phyloP scores from a whole-genome alignment of 2,113 vertebrate genomes.

The Sylvilagus bachmani region DNA sequence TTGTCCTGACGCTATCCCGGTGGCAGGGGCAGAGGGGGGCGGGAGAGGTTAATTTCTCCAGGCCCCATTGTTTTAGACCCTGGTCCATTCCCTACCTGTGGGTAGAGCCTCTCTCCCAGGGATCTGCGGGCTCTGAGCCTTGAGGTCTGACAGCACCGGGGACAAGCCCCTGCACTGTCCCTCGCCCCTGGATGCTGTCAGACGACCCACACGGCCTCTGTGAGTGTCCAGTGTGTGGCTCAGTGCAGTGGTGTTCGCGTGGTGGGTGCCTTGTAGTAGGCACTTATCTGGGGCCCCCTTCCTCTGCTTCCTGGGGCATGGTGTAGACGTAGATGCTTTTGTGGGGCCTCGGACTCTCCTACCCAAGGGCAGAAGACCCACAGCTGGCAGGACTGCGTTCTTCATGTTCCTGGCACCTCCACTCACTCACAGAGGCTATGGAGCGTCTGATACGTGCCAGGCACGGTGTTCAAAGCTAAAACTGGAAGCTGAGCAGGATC shows the following conservation, averaged over 20 bases:
- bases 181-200: accelerated
- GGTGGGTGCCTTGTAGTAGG: neutral
- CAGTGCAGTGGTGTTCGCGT: neutral
- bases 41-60: neutral
- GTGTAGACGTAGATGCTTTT: neutral
- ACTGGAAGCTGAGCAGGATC: neutral
- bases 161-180: neutral
- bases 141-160: neutral
- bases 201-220: accelerated
- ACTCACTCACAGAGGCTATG: neutral
- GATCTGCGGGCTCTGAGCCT: neutral
- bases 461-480: neutral
- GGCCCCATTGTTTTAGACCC: neutral
- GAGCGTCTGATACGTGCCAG: neutral
- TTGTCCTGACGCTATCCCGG: neutral
- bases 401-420: neutral
- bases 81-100: accelerated
- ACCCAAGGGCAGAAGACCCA: neutral
- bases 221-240: neutral
- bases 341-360: neutral
- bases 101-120: neutral
- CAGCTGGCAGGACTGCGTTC: accelerated
- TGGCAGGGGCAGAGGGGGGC: neutral
- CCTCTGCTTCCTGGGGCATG: neutral
- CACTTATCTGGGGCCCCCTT: neutral